These are phyloP conservation scores for Adelognathus sp. DNA, from an alignment of 2,888 invertebrate species.

Conservation along the genomic window DNA sequence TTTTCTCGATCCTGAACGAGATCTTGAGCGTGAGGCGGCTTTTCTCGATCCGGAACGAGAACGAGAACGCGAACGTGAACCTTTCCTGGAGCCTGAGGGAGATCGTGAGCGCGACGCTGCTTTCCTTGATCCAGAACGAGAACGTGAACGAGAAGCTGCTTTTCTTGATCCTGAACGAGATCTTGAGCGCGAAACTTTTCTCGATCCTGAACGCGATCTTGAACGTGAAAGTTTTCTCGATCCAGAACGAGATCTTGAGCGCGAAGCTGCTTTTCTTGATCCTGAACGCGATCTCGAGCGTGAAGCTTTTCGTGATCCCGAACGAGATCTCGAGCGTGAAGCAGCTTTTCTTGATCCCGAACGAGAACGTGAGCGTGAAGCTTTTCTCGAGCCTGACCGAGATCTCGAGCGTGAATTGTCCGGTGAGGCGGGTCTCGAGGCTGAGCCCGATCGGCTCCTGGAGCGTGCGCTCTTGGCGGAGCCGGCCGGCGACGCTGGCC, in stretches of 20 bases:
- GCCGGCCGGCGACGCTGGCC: slow-evolving; percentile 19
- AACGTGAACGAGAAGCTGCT: slow-evolving; percentile 68
- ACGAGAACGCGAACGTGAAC: slow-evolving; percentile 56
- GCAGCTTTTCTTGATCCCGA: slow-evolving; percentile 61
- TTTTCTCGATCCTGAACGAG: slow-evolving; percentile 45
- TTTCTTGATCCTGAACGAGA: slow-evolving; percentile 60
- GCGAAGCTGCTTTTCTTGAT: slow-evolving; percentile 67
- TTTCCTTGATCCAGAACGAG: slow-evolving; percentile 66
- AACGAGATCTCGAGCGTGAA: slow-evolving; percentile 71
- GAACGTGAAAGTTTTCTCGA: slow-evolving; percentile 61
- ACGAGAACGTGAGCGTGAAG: slow-evolving; percentile 60
- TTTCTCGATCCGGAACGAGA: slow-evolving; percentile 50
- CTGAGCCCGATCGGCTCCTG: slow-evolving; percentile 67
- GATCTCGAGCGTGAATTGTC: slow-evolving; percentile 64
- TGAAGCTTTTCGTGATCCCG: slow-evolving; percentile 62
- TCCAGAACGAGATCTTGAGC: slow-evolving; percentile 42
- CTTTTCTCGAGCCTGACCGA: slow-evolving; percentile 66
- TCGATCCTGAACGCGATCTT: slow-evolving; percentile 65
- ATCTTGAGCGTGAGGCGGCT: slow-evolving; percentile 57
- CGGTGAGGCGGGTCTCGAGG: too few relatives aligned
- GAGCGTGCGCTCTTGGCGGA: slow-evolving; percentile 58
- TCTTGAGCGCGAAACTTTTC: slow-evolving; percentile 63
- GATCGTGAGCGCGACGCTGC: slow-evolving; percentile 59
- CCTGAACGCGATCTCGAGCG: slow-evolving; percentile 59
- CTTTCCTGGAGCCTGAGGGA: slow-evolving; percentile 57